Percentiles rank a stretch among this genome's conserved stretches.
phyloP scores from a whole-genome alignment of 2,113 vertebrate genomes.

The Donacobius atricapilla region DNA sequence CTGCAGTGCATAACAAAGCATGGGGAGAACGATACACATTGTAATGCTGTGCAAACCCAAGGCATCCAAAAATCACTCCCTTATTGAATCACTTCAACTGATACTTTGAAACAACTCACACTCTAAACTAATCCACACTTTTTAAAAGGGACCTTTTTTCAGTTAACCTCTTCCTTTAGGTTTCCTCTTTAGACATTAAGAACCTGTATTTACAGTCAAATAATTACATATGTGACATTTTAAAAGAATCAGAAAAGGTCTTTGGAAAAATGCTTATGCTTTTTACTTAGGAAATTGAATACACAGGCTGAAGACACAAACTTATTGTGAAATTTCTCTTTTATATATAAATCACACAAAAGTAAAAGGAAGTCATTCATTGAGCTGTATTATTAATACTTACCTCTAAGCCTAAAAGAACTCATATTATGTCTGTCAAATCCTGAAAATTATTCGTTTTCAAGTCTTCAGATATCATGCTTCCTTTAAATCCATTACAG shows the following conservation, averaged over 20 bases:
- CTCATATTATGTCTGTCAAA: not conserved
- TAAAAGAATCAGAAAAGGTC: not conserved
- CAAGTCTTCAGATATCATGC: not conserved
- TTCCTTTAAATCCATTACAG: slow-evolving; percentile 23
- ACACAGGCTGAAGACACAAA: not conserved
- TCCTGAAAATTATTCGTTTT: not conserved
- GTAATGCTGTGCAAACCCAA: not conserved
- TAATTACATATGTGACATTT: not conserved
- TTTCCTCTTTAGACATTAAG: not conserved
- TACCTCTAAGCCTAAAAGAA: not conserved
- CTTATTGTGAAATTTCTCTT: not conserved
- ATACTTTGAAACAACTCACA: not conserved
- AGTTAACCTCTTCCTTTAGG: not conserved
- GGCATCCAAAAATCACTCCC: not conserved
- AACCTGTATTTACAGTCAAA: not conserved
- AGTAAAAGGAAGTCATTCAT: not conserved
- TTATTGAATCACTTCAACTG: not conserved
- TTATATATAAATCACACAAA: not conserved
- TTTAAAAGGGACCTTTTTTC: not conserved
- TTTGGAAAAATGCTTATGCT: rapidly evolving
- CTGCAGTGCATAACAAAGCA: not conserved
- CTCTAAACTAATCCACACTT: not conserved
- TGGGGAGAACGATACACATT: not conserved
- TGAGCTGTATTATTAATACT: not conserved
- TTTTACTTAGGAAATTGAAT: not conserved